phyloP scores from a whole-genome alignment of 2,113 vertebrate genomes.

The Halcyon malimbica region DNA sequence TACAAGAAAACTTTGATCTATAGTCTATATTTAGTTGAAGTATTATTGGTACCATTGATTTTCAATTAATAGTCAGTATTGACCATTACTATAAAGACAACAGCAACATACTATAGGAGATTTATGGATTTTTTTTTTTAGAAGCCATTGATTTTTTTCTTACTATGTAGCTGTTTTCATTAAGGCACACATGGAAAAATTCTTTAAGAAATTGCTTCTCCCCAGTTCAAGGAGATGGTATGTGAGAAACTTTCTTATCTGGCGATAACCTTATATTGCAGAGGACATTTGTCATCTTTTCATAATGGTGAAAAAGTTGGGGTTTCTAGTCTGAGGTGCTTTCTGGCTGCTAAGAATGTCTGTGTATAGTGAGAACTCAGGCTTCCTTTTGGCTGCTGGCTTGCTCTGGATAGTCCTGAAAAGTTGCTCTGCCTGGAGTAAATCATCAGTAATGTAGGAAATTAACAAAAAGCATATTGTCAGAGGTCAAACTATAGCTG shows the following conservation, averaged over 20 bases:
- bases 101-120: neutral
- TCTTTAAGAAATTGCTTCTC: neutral
- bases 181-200: neutral
- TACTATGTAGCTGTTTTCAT: neutral
- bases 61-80: constrained; percentile 37
- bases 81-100: neutral
- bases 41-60: constrained; percentile 11
- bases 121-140: neutral
- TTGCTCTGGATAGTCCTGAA: neutral
- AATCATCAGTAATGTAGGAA: neutral
- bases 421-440: neutral
- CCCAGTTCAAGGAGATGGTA: neutral
- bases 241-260: neutral
- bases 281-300: neutral
- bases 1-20: neutral
- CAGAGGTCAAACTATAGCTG: neutral
- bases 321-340: neutral
- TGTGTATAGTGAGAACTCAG: fast-evolving
- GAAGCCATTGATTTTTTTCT: neutral
- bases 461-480: neutral
- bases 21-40: neutral
- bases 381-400: neutral
- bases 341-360: neutral
- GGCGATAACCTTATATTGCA: neutral
- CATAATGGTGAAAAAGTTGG: neutral